Percentiles rank a stretch among this genome's conserved stretches.
phyloP scores from a whole-genome alignment of 2,113 vertebrate genomes.

The Myrmecophaga tridactyla region DNA sequence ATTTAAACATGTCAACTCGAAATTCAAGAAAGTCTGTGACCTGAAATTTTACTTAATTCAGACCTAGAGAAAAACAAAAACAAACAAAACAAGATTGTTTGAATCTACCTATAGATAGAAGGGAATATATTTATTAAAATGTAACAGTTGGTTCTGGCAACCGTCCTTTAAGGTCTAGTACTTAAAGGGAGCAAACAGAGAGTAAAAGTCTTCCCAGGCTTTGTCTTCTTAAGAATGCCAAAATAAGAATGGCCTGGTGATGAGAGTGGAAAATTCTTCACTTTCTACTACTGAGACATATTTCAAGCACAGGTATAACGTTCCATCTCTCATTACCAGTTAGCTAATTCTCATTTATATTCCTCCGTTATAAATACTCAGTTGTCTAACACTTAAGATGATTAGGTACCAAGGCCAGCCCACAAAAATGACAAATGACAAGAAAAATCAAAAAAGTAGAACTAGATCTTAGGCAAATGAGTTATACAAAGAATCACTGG shows the following conservation, averaged over 20 bases:
- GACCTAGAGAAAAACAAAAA: background rate
- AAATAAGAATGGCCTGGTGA: background rate
- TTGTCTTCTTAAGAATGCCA: background rate
- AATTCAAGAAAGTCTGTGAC: background rate
- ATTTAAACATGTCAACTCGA: background rate
- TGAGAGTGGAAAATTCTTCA: background rate
- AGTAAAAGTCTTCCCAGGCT: background rate
- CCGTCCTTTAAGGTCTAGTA: background rate
- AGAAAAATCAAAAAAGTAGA: too few relatives aligned
- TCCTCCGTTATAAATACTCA: slow-evolving; percentile 24
- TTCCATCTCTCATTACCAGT: background rate
- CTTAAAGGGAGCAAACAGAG: background rate
- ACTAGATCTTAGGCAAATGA: too few relatives aligned
- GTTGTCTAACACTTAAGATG: too few relatives aligned
- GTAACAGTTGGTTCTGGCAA: background rate
- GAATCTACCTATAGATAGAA: background rate
- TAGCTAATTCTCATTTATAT: slow-evolving; percentile 40
- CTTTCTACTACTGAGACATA: background rate
- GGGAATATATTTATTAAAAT: background rate
- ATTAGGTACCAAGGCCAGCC: too few relatives aligned
- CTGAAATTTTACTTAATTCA: background rate
- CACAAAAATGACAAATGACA: too few relatives aligned
- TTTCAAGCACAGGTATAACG: background rate
- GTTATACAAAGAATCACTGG: too few relatives aligned
- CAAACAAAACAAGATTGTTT: background rate